Evolutionary conservation across 2,888 invertebrate species (phyloP).

Genomic region (Blera fallax): DNA sequence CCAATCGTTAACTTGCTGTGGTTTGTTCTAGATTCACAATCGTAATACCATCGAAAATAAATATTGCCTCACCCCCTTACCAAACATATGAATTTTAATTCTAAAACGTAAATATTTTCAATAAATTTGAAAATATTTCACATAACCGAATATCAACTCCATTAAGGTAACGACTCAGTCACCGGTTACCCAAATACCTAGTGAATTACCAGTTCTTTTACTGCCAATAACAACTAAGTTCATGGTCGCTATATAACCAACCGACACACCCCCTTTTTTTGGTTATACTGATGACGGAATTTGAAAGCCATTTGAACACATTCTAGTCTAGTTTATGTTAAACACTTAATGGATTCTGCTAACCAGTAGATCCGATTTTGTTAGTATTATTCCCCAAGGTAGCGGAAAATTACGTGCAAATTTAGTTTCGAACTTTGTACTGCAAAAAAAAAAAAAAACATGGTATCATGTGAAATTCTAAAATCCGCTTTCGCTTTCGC

Average conservation of each 20-base stretch:
- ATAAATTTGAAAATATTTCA: not conserved
- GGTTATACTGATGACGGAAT: not conserved
- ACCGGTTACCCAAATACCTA: not conserved
- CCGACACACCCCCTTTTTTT: constrained; percentile 45
- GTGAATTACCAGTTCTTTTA: not conserved
- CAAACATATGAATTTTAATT: not conserved
- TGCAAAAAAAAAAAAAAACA: not conserved
- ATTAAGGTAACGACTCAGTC: not conserved
- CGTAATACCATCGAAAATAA: constrained; percentile 3
- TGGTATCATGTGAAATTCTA: not conserved
- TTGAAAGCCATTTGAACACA: not conserved
- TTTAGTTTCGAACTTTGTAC: not conserved
- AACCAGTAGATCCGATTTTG: not conserved
- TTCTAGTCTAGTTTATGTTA: not conserved
- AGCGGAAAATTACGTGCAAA: not conserved
- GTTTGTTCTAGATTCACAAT: not conserved
- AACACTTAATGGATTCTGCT: not conserved
- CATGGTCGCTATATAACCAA: not conserved
- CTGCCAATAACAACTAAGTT: constrained; percentile 4
- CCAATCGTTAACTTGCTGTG: not conserved
- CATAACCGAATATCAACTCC: not conserved
- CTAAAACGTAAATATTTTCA: not conserved
- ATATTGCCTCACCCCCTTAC: not conserved
- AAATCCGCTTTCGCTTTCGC: not conserved
- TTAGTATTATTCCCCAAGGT: not conserved